These are phyloP conservation scores for Andinoacara biseriatus DNA, from an alignment of 2,113 vertebrate genomes.

Conservation along the genomic window DNA sequence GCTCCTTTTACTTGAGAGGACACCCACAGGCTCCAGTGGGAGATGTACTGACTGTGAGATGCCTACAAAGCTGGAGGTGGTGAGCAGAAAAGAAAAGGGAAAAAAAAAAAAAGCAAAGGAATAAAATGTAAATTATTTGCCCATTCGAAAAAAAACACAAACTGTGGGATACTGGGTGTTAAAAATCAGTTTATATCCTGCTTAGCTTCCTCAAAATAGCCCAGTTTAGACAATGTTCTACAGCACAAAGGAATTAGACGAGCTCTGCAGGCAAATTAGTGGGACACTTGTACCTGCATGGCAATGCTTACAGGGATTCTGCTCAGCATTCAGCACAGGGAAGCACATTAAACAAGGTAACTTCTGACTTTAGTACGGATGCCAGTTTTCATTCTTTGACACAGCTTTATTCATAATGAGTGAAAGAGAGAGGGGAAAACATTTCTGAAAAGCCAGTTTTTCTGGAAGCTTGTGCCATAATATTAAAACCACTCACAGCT, in stretches of 20 bases:
- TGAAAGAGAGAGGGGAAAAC: not conserved
- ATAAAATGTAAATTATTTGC: conserved; percentile 40
- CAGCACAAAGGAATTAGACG: conserved; percentile 16
- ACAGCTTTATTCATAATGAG: not conserved
- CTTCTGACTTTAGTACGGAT: conserved; percentile 8
- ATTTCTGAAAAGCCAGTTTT: not conserved
- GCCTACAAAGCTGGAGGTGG: conserved; percentile 61
- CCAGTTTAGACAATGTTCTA: conserved; percentile 33
- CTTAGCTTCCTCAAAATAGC: conserved; percentile 50
- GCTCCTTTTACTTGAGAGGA: conserved; percentile 61
- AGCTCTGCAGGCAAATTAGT: conserved; percentile 57
- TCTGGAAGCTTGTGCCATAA: not conserved
- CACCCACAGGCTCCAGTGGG: conserved; percentile 67
- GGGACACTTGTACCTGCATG: conserved; percentile 51
- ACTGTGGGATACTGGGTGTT: conserved; percentile 24
- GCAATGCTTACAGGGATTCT: conserved; percentile 17
- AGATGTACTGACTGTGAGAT: conserved; percentile 58
- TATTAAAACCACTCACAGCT: not conserved
- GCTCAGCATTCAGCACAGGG: conserved; percentile 20
- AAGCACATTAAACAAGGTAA: conserved; percentile 39
- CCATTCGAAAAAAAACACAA: conserved; percentile 38
- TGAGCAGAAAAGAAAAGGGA: not conserved
- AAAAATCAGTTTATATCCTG: conserved; percentile 30
- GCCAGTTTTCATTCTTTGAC: conserved; percentile 20
- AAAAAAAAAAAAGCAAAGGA: not conserved